Base-by-base conservation (phyloP, 2,888 invertebrate genomes). In the Cordylochernes scorpioides region DNA sequence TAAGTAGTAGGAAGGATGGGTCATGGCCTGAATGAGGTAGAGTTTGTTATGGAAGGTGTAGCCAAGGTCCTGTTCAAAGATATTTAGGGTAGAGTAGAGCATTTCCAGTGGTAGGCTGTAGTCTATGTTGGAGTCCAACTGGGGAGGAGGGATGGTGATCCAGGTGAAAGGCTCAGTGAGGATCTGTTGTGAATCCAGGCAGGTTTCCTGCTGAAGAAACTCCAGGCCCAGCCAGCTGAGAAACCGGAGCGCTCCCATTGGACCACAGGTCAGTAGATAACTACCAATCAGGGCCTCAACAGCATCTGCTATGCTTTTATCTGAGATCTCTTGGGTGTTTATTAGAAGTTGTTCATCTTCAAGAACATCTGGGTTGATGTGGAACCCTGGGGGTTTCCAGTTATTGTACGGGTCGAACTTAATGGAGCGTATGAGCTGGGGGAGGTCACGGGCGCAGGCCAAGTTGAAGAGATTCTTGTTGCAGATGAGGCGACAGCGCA, bases 371-470 rank as follows among this genome's bases (percentile, higher is more conserved):
- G n/a, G n/a, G n/a, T n/a, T 0, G 67, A 69, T 60, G 24, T 62
- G 55, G 47, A 67, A 71, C 3, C 71, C 64, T 0, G 88, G 86
- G 4, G 78, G 68, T 10, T 77, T 48, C 65, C 84, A 91, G 44
- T 73, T 73, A 51, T 91, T 94, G 48, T 86, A 84, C 0, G 97
- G 97, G 47, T 94, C 94, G 55, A 99, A 99, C 55, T 94, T 94
- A 3, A 80, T 75, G 1, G 88, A 88, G 36, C 91, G 80, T 82
- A 99, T 88, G 36, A 75, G 69, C 43, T 84, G 77, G 1, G 88
- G 91, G n/a, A 94, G 61, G n/a, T 70, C 65, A 51, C 82, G 77
- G 44, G 67, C 63, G 39, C 77, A 68, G 0, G 94, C 97, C 32
- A 94, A 59, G 1, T 82, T 68, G 56, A 94, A 99, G 8, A 99